These are phyloP conservation scores for Busseola fusca DNA, from an alignment of 2,888 invertebrate genomes.

Conservation along the genomic window DNA sequence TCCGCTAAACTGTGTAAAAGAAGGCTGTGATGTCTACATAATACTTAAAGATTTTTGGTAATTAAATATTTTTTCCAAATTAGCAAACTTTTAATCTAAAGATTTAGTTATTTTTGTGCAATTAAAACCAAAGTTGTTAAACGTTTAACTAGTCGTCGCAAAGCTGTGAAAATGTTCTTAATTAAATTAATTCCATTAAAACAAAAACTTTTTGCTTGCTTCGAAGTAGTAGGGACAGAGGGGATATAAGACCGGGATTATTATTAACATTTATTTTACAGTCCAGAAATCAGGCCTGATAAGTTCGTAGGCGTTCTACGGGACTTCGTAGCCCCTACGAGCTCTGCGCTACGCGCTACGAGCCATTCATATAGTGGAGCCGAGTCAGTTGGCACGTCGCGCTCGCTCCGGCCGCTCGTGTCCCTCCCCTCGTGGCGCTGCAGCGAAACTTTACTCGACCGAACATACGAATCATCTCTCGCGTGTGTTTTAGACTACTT, in stretches of 20 bases:
- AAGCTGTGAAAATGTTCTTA: conserved; percentile 37
- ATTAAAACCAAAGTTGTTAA: conserved; percentile 42
- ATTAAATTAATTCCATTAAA: conserved; percentile 42
- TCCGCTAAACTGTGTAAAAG: neutral
- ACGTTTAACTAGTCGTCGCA: conserved; percentile 31
- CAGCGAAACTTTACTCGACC: conserved; percentile 59
- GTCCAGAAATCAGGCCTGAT: conserved; percentile 24
- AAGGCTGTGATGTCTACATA: neutral
- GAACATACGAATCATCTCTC: conserved; percentile 31
- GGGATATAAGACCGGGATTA: neutral
- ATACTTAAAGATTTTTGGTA: neutral
- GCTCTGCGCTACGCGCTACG: conserved; percentile 54
- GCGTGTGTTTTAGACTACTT: conserved; percentile 38
- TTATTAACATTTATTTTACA: conserved; percentile 21
- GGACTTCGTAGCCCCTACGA: conserved; percentile 48
- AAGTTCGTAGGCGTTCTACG: conserved; percentile 57
- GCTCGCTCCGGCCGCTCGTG: conserved; percentile 50
- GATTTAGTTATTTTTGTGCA: conserved; percentile 32
- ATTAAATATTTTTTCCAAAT: conserved; percentile 19
- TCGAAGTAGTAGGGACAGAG: neutral
- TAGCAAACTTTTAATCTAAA: conserved; percentile 14
- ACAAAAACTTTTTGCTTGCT: conserved; percentile 18
- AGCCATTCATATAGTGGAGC: conserved; percentile 43
- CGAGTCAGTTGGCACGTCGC: conserved; percentile 62
- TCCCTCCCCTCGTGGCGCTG: neutral